phyloP scores from a whole-genome alignment of 2,888 invertebrate genomes.

The Brachyopa scutellaris region DNA sequence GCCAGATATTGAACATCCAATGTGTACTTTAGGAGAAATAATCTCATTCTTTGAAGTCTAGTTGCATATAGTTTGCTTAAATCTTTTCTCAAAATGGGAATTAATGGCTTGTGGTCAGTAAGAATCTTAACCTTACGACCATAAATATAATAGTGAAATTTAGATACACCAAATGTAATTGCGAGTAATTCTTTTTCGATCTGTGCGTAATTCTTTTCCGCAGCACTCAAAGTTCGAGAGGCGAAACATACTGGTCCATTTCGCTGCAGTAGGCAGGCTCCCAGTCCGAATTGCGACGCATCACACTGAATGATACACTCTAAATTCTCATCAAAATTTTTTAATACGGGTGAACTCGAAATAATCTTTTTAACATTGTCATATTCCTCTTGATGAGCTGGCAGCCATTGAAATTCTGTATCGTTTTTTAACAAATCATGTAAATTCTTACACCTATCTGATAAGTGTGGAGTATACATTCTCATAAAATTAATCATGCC shows the following conservation, averaged over 20 bases:
- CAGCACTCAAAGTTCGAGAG: slow-evolving; percentile 20
- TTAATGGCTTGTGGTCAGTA: too few relatives aligned
- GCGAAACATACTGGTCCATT: slow-evolving; percentile 36
- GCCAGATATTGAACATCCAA: slow-evolving; percentile 25
- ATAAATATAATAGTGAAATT: slow-evolving; percentile 38
- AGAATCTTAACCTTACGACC: slow-evolving; percentile 20
- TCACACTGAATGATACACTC: slow-evolving; percentile 18
- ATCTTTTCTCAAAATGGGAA: slow-evolving; percentile 36
- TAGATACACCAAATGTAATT: slow-evolving; percentile 20
- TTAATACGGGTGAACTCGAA: slow-evolving; percentile 22
- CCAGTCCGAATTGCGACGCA: slow-evolving; percentile 42
- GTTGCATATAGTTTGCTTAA: slow-evolving; percentile 19
- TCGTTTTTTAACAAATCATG: too few relatives aligned
- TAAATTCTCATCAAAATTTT: slow-evolving; percentile 25
- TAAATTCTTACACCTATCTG: slow-evolving; percentile 7
- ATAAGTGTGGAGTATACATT: slow-evolving; percentile 19
- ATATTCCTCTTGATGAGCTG: slow-evolving; percentile 3
- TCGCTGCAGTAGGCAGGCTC: slow-evolving; percentile 46
- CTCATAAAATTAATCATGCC: slow-evolving; percentile 33
- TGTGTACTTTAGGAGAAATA: slow-evolving; percentile 21
- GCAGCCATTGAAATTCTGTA: slow-evolving; percentile 15
- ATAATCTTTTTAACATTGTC: slow-evolving; percentile 42
- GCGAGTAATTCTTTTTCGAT: slow-evolving; percentile 36
- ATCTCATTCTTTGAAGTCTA: slow-evolving; percentile 23
- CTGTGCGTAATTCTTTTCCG: slow-evolving; percentile 39